Base-by-base conservation (phyloP, 2,888 invertebrate species). In the Dynastes tityus region DNA sequence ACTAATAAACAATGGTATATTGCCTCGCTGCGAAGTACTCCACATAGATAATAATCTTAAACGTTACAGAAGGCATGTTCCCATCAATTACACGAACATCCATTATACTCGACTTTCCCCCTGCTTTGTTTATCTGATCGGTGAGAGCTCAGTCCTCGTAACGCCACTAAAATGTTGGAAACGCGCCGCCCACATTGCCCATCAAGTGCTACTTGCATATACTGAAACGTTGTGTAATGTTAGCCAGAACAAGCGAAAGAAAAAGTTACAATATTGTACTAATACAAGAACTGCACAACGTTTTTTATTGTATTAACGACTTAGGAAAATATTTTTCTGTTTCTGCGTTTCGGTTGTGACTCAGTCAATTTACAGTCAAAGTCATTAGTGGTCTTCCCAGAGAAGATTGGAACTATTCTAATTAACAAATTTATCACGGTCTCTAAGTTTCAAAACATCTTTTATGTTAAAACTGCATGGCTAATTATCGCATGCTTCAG, bases 1-100 rank as follows among this genome's bases (percentile, higher is more conserved):
- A 55, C 55, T 71, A 71, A 71, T 71, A 55, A 55, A 71, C 55
- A 70, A 53, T 53, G n/a, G 70, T 70, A 71, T 71, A 71, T 71
- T 71, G 55, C 55, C 2, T 55, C 71, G 37, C 37, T 29, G 13
- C 53, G 13, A 45, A 45, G 45, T 45, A 32, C 22, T 13, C n/a
- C 71, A 53, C 55, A 37, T 16, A 71, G 55, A 71, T 71, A 55
- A 53, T 71, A 71, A 71, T 71, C 71, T 71, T 71, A 71, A 71
- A 32, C 55, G 71, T 71, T 16, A 55, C 71, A 53, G 71, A n/a
- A 32, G 55, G 55, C 55, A 58, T 55, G 71, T 16, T 71, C 55
- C 55, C 71, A 71, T 71, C 71, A 71, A 71, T 71, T 71, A 71
- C 71, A 16, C 16, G n/a, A 32, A 29, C 37, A 55, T 55, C 71